phyloP scores from a whole-genome alignment of 35 echinoderm and acorn worm genomes.

The Ophioderma brevispina region DNA sequence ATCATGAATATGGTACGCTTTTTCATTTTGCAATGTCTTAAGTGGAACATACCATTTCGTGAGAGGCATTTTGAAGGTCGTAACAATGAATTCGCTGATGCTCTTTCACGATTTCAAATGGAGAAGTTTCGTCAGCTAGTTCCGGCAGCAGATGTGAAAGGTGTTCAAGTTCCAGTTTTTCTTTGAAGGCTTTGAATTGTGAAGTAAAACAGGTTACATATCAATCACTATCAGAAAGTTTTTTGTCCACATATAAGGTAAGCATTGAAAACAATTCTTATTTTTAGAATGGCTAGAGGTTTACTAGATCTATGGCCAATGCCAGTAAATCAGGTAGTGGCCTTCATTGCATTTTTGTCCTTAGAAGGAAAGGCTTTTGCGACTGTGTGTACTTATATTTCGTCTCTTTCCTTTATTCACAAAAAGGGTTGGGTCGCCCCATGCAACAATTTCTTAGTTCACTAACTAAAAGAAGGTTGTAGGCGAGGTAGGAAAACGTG shows the following conservation, averaged over 20 bases:
- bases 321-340: neutral
- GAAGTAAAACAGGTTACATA: too few species aligned
- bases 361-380: neutral
- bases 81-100: conserved; percentile 22
- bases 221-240: too few species aligned
- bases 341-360: neutral
- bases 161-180: neutral
- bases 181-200: neutral
- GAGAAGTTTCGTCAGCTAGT: neutral
- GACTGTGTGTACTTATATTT: neutral
- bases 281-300: neutral
- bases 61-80: neutral
- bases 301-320: neutral
- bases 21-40: conserved; percentile 6
- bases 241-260: neutral
- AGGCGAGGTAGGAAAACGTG: neutral
- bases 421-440: neutral
- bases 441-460: neutral
- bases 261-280: neutral
- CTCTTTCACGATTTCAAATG: conserved; percentile 37
- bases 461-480: neutral
- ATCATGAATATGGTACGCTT: conserved; percentile 14
- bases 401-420: neutral
- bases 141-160: neutral
- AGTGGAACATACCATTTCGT: conserved; percentile 1